phyloP scores from a whole-genome alignment of 2,797 vertebrate species.

The Sandelia bainsii region DNA sequence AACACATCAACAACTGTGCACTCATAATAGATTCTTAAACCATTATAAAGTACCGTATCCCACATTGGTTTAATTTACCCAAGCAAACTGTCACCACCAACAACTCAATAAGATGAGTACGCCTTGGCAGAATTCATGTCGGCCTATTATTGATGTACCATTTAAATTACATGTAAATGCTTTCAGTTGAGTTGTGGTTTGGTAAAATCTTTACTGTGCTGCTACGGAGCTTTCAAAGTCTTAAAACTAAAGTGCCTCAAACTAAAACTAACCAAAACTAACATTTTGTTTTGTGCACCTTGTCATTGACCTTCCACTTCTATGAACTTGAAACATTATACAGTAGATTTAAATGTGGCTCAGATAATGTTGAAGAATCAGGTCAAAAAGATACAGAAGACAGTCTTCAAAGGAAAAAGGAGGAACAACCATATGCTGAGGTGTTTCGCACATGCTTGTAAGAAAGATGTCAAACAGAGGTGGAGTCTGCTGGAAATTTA shows the following conservation, averaged over 20 bases:
- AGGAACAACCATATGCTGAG: not conserved
- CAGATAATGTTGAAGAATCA: not conserved
- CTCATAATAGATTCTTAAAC: not conserved
- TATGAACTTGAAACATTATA: no score
- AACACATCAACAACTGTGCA: not conserved
- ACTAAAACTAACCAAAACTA: not conserved
- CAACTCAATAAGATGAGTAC: not conserved
- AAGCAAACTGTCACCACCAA: not conserved
- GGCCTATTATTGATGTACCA: not conserved
- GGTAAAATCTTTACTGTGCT: no score
- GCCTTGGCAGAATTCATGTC: not conserved
- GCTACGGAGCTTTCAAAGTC: not conserved
- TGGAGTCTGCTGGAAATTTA: conserved; percentile 64
- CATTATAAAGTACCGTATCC: not conserved
- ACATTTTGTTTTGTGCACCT: not conserved
- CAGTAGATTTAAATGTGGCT: not conserved
- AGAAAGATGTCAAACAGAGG: conserved; percentile 50
- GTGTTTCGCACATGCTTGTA: not conserved
- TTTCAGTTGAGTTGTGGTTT: not conserved
- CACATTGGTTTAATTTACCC: not conserved
- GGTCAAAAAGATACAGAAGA: no score
- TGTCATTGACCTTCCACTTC: no score
- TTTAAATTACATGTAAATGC: not conserved
- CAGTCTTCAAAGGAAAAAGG: not conserved
- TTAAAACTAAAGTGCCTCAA: not conserved